phyloP scores from a whole-genome alignment of 1,140 invertebrate species.

The Solenopsis invicta region DNA sequence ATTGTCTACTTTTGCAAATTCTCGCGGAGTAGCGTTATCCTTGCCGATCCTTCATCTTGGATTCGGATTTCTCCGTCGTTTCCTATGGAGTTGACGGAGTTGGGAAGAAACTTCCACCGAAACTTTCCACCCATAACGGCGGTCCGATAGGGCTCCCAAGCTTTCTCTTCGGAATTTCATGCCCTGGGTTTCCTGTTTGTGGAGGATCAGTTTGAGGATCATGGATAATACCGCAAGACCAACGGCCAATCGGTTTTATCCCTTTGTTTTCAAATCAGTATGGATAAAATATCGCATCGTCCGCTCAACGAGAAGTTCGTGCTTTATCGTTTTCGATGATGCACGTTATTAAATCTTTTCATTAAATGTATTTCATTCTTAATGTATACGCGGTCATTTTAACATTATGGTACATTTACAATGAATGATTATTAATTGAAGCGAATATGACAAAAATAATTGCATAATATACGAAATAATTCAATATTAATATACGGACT shows the following conservation, averaged over 20 bases:
- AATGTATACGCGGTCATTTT: slow-evolving; percentile 20
- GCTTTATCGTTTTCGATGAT: slow-evolving; percentile 47
- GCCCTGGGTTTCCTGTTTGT: slow-evolving; percentile 71
- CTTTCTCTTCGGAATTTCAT: slow-evolving; percentile 75
- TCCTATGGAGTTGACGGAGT: slow-evolving; percentile 77
- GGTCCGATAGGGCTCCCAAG: slow-evolving; percentile 75
- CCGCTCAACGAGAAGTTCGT: slow-evolving; percentile 17
- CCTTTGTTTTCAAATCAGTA: slow-evolving; percentile 63
- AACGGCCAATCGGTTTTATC: slow-evolving; percentile 65
- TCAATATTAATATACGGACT: slow-evolving; percentile 19
- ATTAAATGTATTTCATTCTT: slow-evolving; percentile 39
- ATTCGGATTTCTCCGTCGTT: slow-evolving; percentile 77
- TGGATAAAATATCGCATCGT: slow-evolving; percentile 55
- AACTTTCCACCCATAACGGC: slow-evolving; percentile 81
- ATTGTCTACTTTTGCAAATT: slow-evolving; percentile 63
- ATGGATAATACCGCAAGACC: slow-evolving; percentile 70
- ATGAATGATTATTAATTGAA: slow-evolving; percentile 41
- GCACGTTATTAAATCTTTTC: slow-evolving; percentile 57
- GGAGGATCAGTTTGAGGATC: slow-evolving; percentile 76
- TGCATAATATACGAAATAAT: slow-evolving; percentile 25
- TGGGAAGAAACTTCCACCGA: slow-evolving; percentile 77
- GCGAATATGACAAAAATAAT: slow-evolving; percentile 29
- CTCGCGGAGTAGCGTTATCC: slow-evolving; percentile 13
- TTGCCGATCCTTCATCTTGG: slow-evolving; percentile 68
- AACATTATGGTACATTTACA: slow-evolving; percentile 42